These are phyloP conservation scores for Clostera curtula DNA, from an alignment of 2,888 invertebrate species.

Conservation along the genomic window DNA sequence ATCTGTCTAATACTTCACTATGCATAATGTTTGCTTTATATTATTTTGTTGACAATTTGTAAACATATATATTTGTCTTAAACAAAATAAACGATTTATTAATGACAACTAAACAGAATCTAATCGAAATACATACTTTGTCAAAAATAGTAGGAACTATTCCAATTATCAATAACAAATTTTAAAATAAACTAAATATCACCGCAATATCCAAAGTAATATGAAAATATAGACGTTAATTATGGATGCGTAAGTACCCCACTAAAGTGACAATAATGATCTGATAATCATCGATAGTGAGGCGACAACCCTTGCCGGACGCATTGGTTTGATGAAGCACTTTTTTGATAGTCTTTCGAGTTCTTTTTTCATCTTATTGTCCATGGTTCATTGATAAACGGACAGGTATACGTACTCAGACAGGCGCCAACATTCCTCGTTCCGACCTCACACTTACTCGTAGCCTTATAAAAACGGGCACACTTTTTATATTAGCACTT, in stretches of 20 bases:
- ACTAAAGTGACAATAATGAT: slow-evolving; percentile 24
- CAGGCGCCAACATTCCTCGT: slow-evolving; percentile 75
- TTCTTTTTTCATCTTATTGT: slow-evolving; percentile 61
- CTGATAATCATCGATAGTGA: slow-evolving; percentile 23
- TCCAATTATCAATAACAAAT: too few relatives aligned
- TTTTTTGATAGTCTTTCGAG: slow-evolving; percentile 62
- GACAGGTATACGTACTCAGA: slow-evolving; percentile 75
- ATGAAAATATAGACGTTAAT: slow-evolving; percentile 18
- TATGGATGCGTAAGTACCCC: slow-evolving; percentile 17
- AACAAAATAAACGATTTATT: too few relatives aligned
- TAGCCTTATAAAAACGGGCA: slow-evolving; percentile 67
- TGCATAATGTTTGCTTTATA: too few relatives aligned
- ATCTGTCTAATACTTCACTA: too few relatives aligned
- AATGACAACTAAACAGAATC: too few relatives aligned
- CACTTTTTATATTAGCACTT: slow-evolving; percentile 71
- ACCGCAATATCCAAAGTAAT: slow-evolving; percentile 6
- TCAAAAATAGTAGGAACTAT: too few relatives aligned
- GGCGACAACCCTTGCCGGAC: slow-evolving; percentile 67
- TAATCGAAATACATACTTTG: too few relatives aligned
- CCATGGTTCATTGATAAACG: slow-evolving; percentile 72
- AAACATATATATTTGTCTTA: too few relatives aligned
- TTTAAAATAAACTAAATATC: too few relatives aligned
- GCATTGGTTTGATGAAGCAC: slow-evolving; percentile 69
- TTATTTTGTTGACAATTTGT: too few relatives aligned
- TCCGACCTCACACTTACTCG: slow-evolving; percentile 73